Percentiles rank a stretch among this genome's conserved stretches.
Evolutionary conservation across 2,888 invertebrate species (phyloP).

Genomic region (Cataglyphis altisquamis): DNA sequence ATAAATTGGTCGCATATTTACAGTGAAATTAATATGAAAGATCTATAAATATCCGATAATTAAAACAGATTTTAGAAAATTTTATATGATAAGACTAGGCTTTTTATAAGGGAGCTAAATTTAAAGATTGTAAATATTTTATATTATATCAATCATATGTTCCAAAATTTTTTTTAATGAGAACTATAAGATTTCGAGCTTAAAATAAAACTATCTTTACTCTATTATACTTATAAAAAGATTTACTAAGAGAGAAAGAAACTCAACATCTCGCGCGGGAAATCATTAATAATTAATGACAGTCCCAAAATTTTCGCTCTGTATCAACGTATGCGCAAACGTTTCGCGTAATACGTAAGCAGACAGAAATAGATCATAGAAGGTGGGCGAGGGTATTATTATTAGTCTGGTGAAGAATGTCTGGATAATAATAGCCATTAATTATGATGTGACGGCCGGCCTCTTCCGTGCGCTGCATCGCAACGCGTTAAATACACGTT

Average conservation of each 20-base stretch:
- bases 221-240: background rate
- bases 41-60: background rate
- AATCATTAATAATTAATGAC: slow-evolving; percentile 45
- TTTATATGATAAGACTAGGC: background rate
- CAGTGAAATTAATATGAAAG: background rate
- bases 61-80: background rate
- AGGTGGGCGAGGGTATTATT: slow-evolving; percentile 62
- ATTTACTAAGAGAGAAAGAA: slow-evolving; percentile 11
- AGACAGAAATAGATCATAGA: slow-evolving; percentile 61
- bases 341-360: slow-evolving; percentile 54
- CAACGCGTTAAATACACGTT: slow-evolving; percentile 25
- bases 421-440: slow-evolving; percentile 60
- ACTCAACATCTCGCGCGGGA: slow-evolving; percentile 1
- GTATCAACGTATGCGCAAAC: slow-evolving; percentile 21
- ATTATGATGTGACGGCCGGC: slow-evolving; percentile 54
- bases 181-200: background rate
- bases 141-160: background rate
- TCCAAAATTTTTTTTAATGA: background rate
- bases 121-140: background rate
- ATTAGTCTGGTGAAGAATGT: slow-evolving; percentile 58
- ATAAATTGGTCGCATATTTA: background rate
- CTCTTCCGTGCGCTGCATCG: slow-evolving; percentile 27
- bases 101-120: background rate
- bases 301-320: slow-evolving; percentile 17
- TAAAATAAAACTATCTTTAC: background rate